phyloP scores from a whole-genome alignment of 2,113 vertebrate species.

The Aleadryas rufinucha region DNA sequence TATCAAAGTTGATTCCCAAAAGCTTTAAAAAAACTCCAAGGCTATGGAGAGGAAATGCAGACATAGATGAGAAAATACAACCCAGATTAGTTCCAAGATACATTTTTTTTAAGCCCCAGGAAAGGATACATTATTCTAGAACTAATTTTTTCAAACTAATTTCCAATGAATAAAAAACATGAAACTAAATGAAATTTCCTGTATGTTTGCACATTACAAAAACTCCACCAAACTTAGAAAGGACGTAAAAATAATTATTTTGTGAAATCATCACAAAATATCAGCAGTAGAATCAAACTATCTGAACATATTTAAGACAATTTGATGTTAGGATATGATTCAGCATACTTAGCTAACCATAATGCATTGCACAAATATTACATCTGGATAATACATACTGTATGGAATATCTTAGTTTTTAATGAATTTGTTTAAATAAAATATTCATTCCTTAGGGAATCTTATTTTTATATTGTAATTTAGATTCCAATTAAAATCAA shows the following conservation, averaged over 20 bases:
- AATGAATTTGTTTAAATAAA: not conserved
- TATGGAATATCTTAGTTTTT: not conserved
- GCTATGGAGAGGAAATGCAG: not conserved
- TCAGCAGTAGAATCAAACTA: not conserved
- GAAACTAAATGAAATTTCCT: not conserved
- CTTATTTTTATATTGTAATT: not conserved
- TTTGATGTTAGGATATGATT: not conserved
- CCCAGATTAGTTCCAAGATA: fast-evolving
- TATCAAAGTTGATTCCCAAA: not conserved
- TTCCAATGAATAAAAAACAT: not conserved
- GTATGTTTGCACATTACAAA: not conserved
- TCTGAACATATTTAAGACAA: not conserved
- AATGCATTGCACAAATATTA: not conserved
- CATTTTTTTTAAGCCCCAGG: not conserved
- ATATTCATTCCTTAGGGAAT: not conserved
- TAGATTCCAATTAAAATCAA: not conserved
- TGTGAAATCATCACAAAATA: not conserved
- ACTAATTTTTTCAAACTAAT: not conserved
- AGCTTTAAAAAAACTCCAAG: not conserved
- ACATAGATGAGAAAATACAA: not conserved
- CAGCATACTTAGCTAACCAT: not conserved
- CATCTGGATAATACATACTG: not conserved
- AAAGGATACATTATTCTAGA: not conserved
- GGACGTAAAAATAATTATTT: too few species aligned
- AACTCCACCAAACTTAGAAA: not conserved